These are phyloP conservation scores for Ifrita kowaldi DNA, from an alignment of 2,113 vertebrate species.

Conservation along the genomic window DNA sequence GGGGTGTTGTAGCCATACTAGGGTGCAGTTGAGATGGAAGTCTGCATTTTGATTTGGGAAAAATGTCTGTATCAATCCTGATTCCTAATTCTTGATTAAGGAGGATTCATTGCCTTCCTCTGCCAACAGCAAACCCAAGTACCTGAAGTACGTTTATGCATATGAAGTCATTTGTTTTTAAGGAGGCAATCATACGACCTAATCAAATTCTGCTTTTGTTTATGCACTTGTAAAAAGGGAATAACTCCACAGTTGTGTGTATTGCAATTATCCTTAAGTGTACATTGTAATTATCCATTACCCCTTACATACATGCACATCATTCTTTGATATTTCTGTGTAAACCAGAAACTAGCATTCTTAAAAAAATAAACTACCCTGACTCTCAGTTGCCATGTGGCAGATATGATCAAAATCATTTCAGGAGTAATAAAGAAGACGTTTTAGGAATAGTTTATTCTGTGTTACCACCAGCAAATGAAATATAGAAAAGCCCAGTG, in stretches of 20 bases:
- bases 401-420: background rate
- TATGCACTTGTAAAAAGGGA: background rate
- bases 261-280: background rate
- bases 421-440: background rate
- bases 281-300: background rate
- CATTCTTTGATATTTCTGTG: background rate
- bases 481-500: background rate
- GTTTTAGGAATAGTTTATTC: background rate
- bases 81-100: background rate
- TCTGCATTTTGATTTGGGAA: background rate
- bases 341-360: background rate
- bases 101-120: background rate
- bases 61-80: background rate
- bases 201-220: conserved; percentile 29
- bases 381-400: background rate
- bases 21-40: background rate
- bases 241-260: background rate
- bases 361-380: background rate
- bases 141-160: background rate
- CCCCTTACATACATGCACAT: background rate
- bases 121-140: background rate
- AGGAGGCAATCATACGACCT: background rate
- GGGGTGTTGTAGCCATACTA: accelerated
- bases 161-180: background rate
- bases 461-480: background rate